phyloP scores from a whole-genome alignment of 2,113 vertebrate species.

The Nyctibius bracteatus region DNA sequence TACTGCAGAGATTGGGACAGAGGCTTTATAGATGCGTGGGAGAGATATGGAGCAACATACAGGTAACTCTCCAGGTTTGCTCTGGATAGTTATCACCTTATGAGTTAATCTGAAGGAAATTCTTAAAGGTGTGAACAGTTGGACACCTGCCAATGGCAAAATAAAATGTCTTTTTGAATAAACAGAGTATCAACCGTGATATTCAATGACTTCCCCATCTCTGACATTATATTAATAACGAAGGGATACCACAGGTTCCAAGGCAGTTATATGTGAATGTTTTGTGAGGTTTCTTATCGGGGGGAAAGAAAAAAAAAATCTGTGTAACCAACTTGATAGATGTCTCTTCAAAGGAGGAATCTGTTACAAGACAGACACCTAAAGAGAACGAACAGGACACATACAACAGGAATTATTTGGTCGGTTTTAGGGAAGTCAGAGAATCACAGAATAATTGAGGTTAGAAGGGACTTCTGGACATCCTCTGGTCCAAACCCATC shows the following conservation, averaged over 20 bases:
- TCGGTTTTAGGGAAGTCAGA: background rate
- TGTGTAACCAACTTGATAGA: background rate
- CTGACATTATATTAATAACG: background rate
- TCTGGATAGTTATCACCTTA: background rate
- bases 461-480: background rate
- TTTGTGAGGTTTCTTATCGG: background rate
- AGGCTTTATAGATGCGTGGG: background rate
- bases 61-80: background rate
- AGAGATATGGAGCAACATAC: rapidly evolving
- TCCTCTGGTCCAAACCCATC: background rate
- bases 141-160: background rate
- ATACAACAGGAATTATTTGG: background rate
- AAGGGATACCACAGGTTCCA: background rate
- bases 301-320: background rate
- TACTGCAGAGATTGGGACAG: background rate
- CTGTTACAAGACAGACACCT: background rate
- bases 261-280: background rate
- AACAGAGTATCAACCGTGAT: background rate
- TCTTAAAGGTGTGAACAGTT: background rate
- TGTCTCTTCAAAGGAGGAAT: background rate
- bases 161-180: background rate
- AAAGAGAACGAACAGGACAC: background rate
- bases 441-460: background rate
- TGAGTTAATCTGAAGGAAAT: background rate
- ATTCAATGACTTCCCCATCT: background rate